A percentile compares a stretch with the other conserved stretches of the same genome.
Conservation (phyloP, 1,140 invertebrate species). For the Coenobita brevimanus region DNA sequence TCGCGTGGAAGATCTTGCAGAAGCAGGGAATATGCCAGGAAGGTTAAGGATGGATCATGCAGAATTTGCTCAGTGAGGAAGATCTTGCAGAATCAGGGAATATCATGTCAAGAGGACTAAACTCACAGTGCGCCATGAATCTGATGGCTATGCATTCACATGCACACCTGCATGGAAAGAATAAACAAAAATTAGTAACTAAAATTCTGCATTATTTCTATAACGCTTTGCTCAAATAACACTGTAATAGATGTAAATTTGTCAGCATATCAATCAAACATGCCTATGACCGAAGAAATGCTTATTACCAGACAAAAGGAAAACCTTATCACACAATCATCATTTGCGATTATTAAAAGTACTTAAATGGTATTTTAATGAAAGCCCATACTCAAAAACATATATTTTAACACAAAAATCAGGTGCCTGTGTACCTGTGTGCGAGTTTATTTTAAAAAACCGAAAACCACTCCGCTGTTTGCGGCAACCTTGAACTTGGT, state of each 20-base stretch:
- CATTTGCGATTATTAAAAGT: slow-evolving; percentile 6
- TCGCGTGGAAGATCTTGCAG: too few species aligned
- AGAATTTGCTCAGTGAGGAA: too few species aligned
- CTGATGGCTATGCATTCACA: neutral
- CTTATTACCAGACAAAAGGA: neutral
- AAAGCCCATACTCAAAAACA: neutral
- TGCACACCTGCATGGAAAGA: neutral
- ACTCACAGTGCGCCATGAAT: neutral
- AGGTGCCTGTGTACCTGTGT: neutral
- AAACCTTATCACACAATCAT: neutral
- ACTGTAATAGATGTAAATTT: too few species aligned
- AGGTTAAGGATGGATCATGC: too few species aligned
- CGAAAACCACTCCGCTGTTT: too few species aligned
- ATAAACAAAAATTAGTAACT: too few species aligned
- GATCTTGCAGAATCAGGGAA: too few species aligned
- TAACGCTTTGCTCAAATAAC: neutral
- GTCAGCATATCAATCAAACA: neutral
- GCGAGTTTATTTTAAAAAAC: neutral
- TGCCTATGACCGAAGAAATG: slow-evolving; percentile 1
- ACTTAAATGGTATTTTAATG: neutral
- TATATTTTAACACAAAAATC: slow-evolving; percentile 19
- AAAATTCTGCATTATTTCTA: too few species aligned
- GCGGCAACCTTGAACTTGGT: neutral
- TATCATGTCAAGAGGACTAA: slow-evolving; percentile 2
- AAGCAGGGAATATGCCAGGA: too few species aligned